These are phyloP conservation scores for Arvicanthis niloticus DNA, from an alignment of 2,113 vertebrate species.

Conservation along the genomic window DNA sequence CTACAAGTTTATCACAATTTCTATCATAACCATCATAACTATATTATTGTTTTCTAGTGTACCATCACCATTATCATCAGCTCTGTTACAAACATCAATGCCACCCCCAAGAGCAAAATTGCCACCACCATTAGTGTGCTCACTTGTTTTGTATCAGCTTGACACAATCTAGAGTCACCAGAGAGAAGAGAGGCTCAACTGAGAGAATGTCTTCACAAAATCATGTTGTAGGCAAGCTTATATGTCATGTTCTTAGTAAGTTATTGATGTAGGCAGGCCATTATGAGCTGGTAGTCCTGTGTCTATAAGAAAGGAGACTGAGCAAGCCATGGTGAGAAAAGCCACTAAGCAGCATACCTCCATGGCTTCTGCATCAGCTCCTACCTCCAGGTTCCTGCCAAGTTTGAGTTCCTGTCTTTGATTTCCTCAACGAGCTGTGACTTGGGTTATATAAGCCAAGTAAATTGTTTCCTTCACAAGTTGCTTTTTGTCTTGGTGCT, in stretches of 20 bases:
- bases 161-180: neutral
- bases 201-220: neutral
- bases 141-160: neutral
- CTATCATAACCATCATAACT: neutral
- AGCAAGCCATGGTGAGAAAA: neutral
- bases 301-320: neutral
- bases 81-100: neutral
- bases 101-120: neutral
- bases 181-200: neutral
- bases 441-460: neutral
- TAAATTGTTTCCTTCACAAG: neutral
- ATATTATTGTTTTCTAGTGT: neutral
- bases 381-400: neutral
- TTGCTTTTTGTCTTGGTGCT: neutral
- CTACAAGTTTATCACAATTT: neutral
- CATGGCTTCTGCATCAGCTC: neutral
- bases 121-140: neutral
- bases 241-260: neutral
- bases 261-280: neutral
- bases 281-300: neutral
- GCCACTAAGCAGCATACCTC: neutral
- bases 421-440: neutral
- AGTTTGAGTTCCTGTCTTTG: neutral
- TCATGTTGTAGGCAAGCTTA: neutral
- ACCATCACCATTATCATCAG: too few relatives aligned